These are phyloP conservation scores for Lophotriccus pileatus DNA, from an alignment of 2,797 vertebrate genomes.

Conservation along the genomic window DNA sequence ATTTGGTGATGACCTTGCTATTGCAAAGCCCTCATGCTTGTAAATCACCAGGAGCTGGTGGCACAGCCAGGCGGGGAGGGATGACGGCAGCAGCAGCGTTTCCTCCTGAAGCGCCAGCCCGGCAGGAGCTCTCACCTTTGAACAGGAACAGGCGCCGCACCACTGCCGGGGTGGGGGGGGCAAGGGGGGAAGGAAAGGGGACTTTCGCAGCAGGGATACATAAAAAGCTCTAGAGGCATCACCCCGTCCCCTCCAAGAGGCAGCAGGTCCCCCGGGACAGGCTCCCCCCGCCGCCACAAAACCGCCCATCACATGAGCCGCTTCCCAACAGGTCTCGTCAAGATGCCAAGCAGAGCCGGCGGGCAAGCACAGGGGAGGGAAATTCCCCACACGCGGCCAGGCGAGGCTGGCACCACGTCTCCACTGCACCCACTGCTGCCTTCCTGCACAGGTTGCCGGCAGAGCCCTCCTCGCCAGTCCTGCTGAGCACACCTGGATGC, in stretches of 20 bases:
- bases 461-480: neutral
- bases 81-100: fast-evolving
- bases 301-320: neutral
- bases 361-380: neutral
- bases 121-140: neutral
- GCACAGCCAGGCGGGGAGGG: neutral
- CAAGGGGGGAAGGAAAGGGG: no score
- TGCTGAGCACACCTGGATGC: neutral
- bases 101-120: neutral
- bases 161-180: fast-evolving
- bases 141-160: neutral
- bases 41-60: neutral
- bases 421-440: neutral
- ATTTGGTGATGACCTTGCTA: neutral
- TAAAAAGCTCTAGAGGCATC: neutral
- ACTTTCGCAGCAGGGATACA: neutral
- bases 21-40: neutral
- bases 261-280: neutral
- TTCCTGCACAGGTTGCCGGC: neutral
- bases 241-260: fast-evolving
- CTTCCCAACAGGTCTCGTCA: slow-evolving; percentile 35
- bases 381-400: neutral
- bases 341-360: neutral
- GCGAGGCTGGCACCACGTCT: neutral
- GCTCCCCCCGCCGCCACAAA: neutral